Conservation (phyloP, 1,140 invertebrate species). For the Heliconius hermathena region DNA sequence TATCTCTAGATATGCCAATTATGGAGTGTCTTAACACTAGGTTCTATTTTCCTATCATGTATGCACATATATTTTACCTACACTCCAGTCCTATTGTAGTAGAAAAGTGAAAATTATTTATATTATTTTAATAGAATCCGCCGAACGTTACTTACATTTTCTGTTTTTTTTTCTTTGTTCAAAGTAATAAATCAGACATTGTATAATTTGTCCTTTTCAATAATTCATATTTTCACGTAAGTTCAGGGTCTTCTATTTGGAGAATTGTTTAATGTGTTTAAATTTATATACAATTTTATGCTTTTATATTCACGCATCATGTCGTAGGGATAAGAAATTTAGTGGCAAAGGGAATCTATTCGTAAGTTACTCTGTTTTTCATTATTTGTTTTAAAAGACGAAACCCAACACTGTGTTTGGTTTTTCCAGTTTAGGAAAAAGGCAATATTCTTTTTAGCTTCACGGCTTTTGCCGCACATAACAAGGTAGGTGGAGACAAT, state of each 20-base stretch:
- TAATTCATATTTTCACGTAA: slow-evolving; percentile 22
- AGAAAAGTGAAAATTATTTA: slow-evolving; percentile 2
- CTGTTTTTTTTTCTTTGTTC: background rate
- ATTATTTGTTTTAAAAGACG: no score
- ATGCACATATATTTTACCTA: no score
- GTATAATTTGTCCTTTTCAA: slow-evolving; percentile 21
- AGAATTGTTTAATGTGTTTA: background rate
- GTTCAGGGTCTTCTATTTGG: slow-evolving; percentile 19
- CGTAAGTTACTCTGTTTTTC: no score
- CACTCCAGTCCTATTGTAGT: background rate
- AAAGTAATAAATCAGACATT: slow-evolving; percentile 16
- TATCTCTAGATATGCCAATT: no score
- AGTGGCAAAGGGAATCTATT: no score
- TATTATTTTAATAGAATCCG: slow-evolving; percentile 12
- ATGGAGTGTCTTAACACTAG: no score
- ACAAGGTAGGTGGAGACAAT: no score
- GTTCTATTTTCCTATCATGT: no score
- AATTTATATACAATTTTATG: background rate
- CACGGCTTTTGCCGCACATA: no score
- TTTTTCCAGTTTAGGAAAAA: no score
- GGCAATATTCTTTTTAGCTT: no score
- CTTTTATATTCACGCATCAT: background rate
- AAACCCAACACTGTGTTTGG: no score
- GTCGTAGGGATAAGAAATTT: background rate
- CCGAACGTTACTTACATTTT: background rate